Evolutionary conservation across 2,888 invertebrate genomes (phyloP), one percentile per base, ranked within the genome.

Genomic region (Conops quadrifasciatus): DNA sequence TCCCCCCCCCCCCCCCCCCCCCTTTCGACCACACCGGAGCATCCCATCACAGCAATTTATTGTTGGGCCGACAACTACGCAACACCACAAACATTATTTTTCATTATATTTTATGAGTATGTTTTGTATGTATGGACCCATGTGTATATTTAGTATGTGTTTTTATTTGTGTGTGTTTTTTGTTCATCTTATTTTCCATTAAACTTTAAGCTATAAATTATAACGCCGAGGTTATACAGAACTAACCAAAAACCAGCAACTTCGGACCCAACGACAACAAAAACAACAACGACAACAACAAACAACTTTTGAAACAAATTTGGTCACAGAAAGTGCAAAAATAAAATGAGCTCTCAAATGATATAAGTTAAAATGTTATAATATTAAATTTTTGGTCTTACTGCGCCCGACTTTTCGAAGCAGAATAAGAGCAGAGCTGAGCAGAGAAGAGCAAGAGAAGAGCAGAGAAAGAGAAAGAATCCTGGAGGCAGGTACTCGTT

Each of bases 81-180:
- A 53, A 53, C 56, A 66, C 36, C 66, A 56, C 36, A 66, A 53
- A 21, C 66, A 56, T 66, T 51, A 56, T 53, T 56, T 66, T 53
- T 66, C 56, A 53, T 56, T 66, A 56, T 53, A 28, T 30, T 53
- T 66, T 49, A n/a, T n/a, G 4, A 49, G 49, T 49, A n/a, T n/a
- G n/a, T n/a, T n/a, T n/a, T n/a, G n/a, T n/a, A n/a, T n/a, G n/a
- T n/a, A n/a, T n/a, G n/a, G n/a, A n/a, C n/a, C n/a, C n/a, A n/a
- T n/a, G n/a, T n/a, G n/a, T n/a, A n/a, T n/a, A n/a, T n/a, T n/a
- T n/a, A n/a, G n/a, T n/a, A n/a, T n/a, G n/a, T n/a, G n/a, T n/a
- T n/a, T n/a, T n/a, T n/a, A n/a, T n/a, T n/a, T n/a, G n/a, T n/a
- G n/a, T n/a, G n/a, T n/a, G n/a, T n/a, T n/a, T n/a, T n/a, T n/a